A percentile compares a stretch with the other conserved stretches of the same genome.
phyloP scores from a whole-genome alignment of 1,140 invertebrate genomes.

The Eufriesea mexicana region DNA sequence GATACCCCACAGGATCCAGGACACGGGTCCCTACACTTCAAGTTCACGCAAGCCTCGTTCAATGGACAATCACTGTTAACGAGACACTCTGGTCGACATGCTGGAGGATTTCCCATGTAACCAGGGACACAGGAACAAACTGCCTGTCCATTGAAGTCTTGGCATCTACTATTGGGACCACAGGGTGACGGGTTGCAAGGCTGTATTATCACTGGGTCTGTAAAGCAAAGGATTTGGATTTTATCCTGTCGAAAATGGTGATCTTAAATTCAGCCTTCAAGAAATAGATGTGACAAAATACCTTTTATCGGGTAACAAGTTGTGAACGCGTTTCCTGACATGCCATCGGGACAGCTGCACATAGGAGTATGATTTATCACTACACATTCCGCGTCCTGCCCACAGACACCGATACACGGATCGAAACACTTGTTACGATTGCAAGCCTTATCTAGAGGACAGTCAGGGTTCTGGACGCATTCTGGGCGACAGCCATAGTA shows the following conservation, averaged over 20 bases:
- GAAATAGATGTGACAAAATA: slow-evolving; percentile 67
- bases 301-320: slow-evolving; percentile 83
- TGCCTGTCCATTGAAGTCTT: slow-evolving; percentile 77
- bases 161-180: slow-evolving; percentile 84
- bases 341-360: slow-evolving; percentile 87
- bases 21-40: slow-evolving; percentile 83
- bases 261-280: neutral
- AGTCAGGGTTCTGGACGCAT: slow-evolving; percentile 88
- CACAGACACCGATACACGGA: slow-evolving; percentile 89
- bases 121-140: slow-evolving; percentile 79
- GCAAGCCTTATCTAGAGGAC: slow-evolving; percentile 86
- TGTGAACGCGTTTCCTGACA: slow-evolving; percentile 88
- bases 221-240: slow-evolving; percentile 28
- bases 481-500: slow-evolving; percentile 87
- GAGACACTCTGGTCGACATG: slow-evolving; percentile 82
- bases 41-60: slow-evolving; percentile 80
- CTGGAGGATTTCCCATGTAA: slow-evolving; percentile 80
- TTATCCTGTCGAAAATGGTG: neutral
- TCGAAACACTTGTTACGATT: slow-evolving; percentile 89
- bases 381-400: slow-evolving; percentile 86
- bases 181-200: slow-evolving; percentile 84
- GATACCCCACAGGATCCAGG: slow-evolving; percentile 82
- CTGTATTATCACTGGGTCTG: slow-evolving; percentile 70
- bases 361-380: slow-evolving; percentile 89
- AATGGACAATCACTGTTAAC: slow-evolving; percentile 80